A percentile compares a stretch with the other conserved stretches of the same genome.
These are phyloP conservation scores for Stenoptilia bipunctidactyla DNA, from an alignment of 2,888 invertebrate species.

Conservation along the genomic window DNA sequence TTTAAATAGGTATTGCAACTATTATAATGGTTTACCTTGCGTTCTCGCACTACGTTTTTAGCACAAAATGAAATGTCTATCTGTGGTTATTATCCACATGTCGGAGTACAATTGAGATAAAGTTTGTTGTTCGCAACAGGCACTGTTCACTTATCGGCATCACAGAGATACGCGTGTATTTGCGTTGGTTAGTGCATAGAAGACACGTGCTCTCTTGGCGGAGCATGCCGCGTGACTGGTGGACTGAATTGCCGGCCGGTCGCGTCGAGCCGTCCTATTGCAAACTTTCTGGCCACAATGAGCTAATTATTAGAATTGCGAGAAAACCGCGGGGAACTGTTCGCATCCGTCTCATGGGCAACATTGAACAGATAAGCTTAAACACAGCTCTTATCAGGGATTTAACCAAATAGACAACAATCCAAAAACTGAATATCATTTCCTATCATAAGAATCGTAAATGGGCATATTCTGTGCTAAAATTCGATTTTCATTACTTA, in stretches of 20 bases:
- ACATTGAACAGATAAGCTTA: slow-evolving; percentile 32
- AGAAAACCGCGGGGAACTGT: slow-evolving; percentile 45
- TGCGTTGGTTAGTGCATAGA: slow-evolving; percentile 15
- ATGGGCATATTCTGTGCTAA: too few species aligned
- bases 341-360: slow-evolving; percentile 60
- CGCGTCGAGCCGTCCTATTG: slow-evolving; percentile 22
- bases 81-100: slow-evolving; percentile 34
- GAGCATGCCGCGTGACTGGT: slow-evolving; percentile 48
- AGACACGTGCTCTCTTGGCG: slow-evolving; percentile 39
- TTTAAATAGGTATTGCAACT: slow-evolving; percentile 40
- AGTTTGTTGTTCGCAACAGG: slow-evolving; percentile 40
- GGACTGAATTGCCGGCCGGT: slow-evolving; percentile 28
- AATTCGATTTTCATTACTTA: too few species aligned
- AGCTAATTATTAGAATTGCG: slow-evolving; percentile 70
- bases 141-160: slow-evolving; percentile 61
- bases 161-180: slow-evolving; percentile 41
- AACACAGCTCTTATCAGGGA: slow-evolving; percentile 36
- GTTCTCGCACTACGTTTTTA: slow-evolving; percentile 37
- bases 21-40: slow-evolving; percentile 62
- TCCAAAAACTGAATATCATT: slow-evolving; percentile 5
- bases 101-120: slow-evolving; percentile 29
- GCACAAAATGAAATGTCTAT: slow-evolving; percentile 29
- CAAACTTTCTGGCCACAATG: slow-evolving; percentile 47
- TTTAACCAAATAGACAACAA: slow-evolving; percentile 21
- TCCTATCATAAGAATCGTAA: too few species aligned